Evolutionary conservation across 2,888 invertebrate species (phyloP), one percentile per base, ranked within the genome.

Genomic region (Hydrotaea cyrtoneurina): DNA sequence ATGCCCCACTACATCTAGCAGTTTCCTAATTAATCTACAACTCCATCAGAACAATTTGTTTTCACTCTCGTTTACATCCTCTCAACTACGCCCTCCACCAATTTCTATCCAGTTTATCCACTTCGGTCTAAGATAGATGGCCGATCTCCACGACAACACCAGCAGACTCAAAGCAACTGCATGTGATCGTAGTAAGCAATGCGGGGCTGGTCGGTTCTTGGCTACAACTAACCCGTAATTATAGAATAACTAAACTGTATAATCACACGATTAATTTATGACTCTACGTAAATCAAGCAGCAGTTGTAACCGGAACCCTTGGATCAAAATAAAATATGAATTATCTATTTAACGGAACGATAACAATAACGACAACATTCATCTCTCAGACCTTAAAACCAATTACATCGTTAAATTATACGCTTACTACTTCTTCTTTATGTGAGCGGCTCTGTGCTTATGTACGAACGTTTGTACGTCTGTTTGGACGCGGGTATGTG

Each of bases 351-450:
- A 77, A 39, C 59, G 77, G 77, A 46, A 46, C 39, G 66, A 79
- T 79, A 46, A 31, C 50, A 53, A 50, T 36, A 31, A 31, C 31
- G 31, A 39, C 39, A 31, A 59, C 43, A n/a, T 62, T 62, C 69
- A 59, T 26, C 66, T 75, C 74, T 43, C 66, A 71, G 71, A 62
- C 74, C 31, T 75, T 62, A 78, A 78, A 66, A 55, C 71, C 62
- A 80, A 80, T 80, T 75, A 72, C 43, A 71, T 50, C 53, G 21
- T 78, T 75, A 78, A 78, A 72, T 64, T 78, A 69, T 59, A 69
- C 75, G 59, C 59, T 80, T 62, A 62, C 26, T n/a, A 62, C 62
- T 31, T 17, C 15, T 3, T 1, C 23, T 59, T 26, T 59, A 13
- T 62, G 36, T 10, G n/a, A 31, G n/a, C 43, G 55, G 55, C 11